A percentile compares a stretch with the other conserved stretches of the same genome.
These are phyloP conservation scores for Argyresthia goedartella DNA, from an alignment of 2,888 invertebrate genomes.

Conservation along the genomic window DNA sequence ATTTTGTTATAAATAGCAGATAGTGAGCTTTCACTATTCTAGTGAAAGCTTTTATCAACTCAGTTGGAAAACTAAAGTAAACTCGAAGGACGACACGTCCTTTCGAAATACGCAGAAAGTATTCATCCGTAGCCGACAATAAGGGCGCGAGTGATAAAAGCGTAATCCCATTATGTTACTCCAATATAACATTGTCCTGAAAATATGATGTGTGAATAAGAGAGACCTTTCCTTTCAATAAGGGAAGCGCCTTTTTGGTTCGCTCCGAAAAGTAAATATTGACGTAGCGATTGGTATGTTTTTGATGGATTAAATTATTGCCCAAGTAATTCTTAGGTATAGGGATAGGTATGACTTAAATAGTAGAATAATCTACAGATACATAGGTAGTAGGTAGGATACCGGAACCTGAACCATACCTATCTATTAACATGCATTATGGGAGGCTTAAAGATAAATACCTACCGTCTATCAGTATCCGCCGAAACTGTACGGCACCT, in stretches of 20 bases:
- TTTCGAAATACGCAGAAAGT: neutral
- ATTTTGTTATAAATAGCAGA: no score
- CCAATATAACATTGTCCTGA: constrained; percentile 33
- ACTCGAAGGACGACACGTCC: no score
- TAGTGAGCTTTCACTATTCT: no score
- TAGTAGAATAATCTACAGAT: no score
- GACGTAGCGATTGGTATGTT: constrained; percentile 24
- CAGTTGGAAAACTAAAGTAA: no score
- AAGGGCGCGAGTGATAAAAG: constrained; percentile 22
- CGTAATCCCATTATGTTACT: constrained; percentile 24
- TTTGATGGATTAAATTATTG: constrained; percentile 55
- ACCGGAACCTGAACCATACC: no score
- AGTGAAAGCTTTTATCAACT: no score
- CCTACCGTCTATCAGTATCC: no score
- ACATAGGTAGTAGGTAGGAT: no score
- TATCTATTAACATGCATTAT: no score
- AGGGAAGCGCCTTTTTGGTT: constrained; percentile 37
- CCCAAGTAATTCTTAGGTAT: constrained; percentile 5
- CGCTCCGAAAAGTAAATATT: constrained; percentile 44
- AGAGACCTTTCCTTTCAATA: constrained; percentile 45
- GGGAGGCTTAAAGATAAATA: no score
- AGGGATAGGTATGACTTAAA: no score
- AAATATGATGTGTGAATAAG: constrained; percentile 48
- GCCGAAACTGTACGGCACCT: constrained; percentile 7
- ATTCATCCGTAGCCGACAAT: neutral